Evolutionary conservation across 2,888 invertebrate species (phyloP).

Genomic region (Unio delphinus): DNA sequence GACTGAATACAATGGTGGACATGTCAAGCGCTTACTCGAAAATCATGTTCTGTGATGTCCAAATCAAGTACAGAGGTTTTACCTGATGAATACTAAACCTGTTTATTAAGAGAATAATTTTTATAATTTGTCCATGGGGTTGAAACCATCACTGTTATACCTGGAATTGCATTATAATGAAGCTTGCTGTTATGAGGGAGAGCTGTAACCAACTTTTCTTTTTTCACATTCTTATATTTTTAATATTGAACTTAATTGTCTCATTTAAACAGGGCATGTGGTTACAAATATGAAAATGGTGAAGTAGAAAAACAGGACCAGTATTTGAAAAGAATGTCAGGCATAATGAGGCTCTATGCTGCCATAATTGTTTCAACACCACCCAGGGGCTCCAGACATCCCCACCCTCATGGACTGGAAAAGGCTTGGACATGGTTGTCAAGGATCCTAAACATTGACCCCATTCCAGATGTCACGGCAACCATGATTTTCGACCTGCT

Average conservation of each 20-base stretch:
- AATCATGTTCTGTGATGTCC: too few species aligned
- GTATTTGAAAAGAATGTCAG: constrained; percentile 88
- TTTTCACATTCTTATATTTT: too few species aligned
- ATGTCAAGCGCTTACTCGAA: too few species aligned
- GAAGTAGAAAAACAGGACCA: constrained; percentile 86
- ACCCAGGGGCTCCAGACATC: constrained; percentile 73
- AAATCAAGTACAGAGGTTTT: too few species aligned
- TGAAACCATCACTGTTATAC: too few species aligned
- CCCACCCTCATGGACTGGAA: constrained; percentile 81
- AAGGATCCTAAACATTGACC: constrained; percentile 81
- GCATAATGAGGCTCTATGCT: constrained; percentile 84
- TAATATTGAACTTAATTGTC: background rate
- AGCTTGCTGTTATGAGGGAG: too few species aligned
- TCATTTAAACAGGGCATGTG: constrained; percentile 73
- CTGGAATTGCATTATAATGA: too few species aligned
- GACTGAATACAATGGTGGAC: too few species aligned
- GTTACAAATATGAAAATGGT: constrained; percentile 78
- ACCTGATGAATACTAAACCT: too few species aligned
- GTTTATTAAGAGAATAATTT: too few species aligned
- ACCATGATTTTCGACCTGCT: constrained; percentile 86
- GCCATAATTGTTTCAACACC: constrained; percentile 83
- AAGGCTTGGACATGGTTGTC: constrained; percentile 89
- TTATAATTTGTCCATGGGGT: too few species aligned
- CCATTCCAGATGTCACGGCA: constrained; percentile 86
- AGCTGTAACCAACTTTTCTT: too few species aligned